These are phyloP conservation scores for Hemistola chrysoprasaria DNA, from an alignment of 2,888 invertebrate species.

Conservation along the genomic window DNA sequence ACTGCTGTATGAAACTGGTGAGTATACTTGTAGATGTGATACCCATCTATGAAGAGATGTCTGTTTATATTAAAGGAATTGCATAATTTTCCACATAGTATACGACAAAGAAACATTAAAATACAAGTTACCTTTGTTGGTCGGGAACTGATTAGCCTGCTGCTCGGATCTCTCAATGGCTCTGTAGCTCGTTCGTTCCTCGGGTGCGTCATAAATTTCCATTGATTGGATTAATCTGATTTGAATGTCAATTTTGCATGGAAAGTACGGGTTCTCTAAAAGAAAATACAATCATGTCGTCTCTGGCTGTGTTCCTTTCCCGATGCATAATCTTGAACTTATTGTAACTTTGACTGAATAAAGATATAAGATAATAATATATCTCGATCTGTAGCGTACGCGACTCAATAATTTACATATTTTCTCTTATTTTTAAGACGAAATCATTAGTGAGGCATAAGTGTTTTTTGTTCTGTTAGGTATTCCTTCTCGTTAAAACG, in stretches of 20 bases:
- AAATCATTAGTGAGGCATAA: constrained; percentile 51
- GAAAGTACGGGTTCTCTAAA: constrained; percentile 72
- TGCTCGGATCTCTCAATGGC: constrained; percentile 69
- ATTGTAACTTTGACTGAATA: constrained; percentile 40
- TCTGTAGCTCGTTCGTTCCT: constrained; percentile 55
- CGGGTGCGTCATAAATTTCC: constrained; percentile 81
- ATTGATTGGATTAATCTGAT: constrained; percentile 83
- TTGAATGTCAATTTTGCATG: constrained; percentile 79
- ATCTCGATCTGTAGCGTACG: constrained; percentile 48
- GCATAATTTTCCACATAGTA: constrained; percentile 16
- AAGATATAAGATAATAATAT: constrained; percentile 40
- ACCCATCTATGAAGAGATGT: constrained; percentile 25
- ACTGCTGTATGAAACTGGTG: constrained; percentile 16
- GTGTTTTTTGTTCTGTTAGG: constrained; percentile 5
- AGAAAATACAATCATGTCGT: constrained; percentile 67
- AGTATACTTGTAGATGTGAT: constrained; percentile 13
- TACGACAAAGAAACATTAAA: constrained; percentile 40
- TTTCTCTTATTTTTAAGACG: constrained; percentile 41
- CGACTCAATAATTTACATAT: constrained; percentile 37
- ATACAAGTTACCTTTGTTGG: constrained; percentile 44
- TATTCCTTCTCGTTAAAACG: constrained; percentile 9
- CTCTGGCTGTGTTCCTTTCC: constrained; percentile 55
- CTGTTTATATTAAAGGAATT: constrained; percentile 16
- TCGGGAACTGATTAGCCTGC: constrained; percentile 67
- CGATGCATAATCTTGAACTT: constrained; percentile 66